Conservation (phyloP, 2,113 vertebrate species). For the Balaeniceps rex region DNA sequence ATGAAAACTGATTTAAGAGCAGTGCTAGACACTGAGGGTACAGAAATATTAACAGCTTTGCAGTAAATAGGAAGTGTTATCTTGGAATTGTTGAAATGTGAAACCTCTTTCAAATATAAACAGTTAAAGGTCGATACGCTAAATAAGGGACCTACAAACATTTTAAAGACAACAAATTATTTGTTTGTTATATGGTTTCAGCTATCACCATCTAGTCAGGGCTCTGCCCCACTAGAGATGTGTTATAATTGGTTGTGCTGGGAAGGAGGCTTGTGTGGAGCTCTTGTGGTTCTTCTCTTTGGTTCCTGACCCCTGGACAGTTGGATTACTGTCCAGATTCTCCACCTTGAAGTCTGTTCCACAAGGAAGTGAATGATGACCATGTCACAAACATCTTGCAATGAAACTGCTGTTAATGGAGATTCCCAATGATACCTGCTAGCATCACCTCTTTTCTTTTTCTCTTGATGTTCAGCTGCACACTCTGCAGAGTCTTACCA, state of each 20-base stretch:
- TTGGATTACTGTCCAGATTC: neutral
- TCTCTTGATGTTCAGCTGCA: neutral
- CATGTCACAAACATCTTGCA: neutral
- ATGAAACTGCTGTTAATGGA: neutral
- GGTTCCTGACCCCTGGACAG: neutral
- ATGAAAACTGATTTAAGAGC: neutral
- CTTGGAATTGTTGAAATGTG: neutral
- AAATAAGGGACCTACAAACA: neutral
- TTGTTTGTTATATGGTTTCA: neutral
- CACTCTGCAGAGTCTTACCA: neutral
- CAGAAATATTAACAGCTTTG: neutral
- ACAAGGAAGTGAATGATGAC: neutral
- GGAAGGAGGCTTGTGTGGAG: neutral
- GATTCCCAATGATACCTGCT: neutral
- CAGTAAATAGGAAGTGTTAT: neutral
- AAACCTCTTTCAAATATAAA: neutral
- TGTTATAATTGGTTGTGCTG: neutral
- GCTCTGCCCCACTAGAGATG: neutral
- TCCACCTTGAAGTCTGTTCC: neutral
- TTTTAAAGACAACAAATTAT: neutral
- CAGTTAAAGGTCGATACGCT: fast-evolving
- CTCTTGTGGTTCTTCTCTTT: neutral
- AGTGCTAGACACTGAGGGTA: fast-evolving
- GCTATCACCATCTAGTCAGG: neutral
- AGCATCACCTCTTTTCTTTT: neutral